Evolutionary conservation across 2,888 invertebrate species (phyloP), one percentile per base, ranked within the genome.

Genomic region (Lysandra coridon): DNA sequence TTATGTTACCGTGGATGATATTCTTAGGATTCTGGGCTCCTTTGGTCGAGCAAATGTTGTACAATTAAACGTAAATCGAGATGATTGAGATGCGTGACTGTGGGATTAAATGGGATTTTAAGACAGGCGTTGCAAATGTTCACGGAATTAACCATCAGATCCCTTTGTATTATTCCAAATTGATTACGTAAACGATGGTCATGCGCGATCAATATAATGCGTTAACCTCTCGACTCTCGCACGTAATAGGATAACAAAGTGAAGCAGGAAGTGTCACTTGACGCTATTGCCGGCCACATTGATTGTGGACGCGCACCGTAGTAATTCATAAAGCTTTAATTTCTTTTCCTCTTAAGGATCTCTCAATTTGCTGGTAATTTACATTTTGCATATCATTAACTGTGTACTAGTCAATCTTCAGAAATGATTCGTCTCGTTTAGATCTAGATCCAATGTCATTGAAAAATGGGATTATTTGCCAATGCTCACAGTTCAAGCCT

Each of bases 1-100:
- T 23, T 91, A 91, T 85, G 93, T 92, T 87, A 88, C 90, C 1
- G 93, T 93, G 84, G 94, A 94, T 81, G 92, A 93, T 85, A 94
- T 94, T 82, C 87, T 94, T 78, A 85, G 88, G 79, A 86, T 90
- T 77, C 82, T 94, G 12, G 91, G 92, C 82, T 93, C 94, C 1
- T 94, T 93, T 49, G 91, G 92, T 2, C 89, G 85, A 81, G 94
- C 93, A 79, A 94, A 94, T 85, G 81, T 92, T 1, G 79, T 89
- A 85, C 17, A 93, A 88, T 86, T 93, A 88, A 33, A 37, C 37
- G 37, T 4, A 37, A 37, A 37, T 37, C 37, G 37, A 33, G 33
- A 2, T 33, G 33, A 33, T 33, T 33, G 33, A 33, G 33, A 33
- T 2, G 33, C 33, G 33, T 33, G 33, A 33, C 33, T 33, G 2